phyloP scores from a whole-genome alignment of 2,797 vertebrate genomes.

The Hippopotamyrus pictus region DNA sequence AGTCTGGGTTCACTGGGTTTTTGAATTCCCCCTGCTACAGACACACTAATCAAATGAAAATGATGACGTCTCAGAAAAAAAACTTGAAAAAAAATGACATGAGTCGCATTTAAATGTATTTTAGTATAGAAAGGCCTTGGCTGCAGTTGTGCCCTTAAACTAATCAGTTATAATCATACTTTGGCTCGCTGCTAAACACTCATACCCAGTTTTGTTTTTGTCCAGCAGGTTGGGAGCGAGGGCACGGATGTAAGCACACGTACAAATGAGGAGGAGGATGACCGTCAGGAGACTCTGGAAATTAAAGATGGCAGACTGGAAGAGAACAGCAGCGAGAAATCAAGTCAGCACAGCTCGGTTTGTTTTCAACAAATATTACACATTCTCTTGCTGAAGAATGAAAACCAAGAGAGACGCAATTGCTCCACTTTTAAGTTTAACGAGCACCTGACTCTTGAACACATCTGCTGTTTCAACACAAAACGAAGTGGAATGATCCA shows the following conservation, averaged over 20 bases:
- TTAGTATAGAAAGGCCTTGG: neutral
- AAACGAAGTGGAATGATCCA: neutral
- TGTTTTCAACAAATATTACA: neutral
- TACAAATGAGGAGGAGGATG: constrained; percentile 80
- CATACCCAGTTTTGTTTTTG: constrained; percentile 79
- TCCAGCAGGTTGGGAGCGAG: constrained; percentile 75
- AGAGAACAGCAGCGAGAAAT: neutral
- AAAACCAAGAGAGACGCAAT: neutral
- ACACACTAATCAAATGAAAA: neutral
- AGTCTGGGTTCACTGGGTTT: neutral
- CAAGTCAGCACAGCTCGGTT: neutral
- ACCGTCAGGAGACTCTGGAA: constrained; percentile 82
- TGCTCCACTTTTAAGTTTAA: neutral
- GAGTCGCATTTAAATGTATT: neutral
- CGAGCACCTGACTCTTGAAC: neutral
- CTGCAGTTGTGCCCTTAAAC: neutral
- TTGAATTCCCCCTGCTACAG: neutral
- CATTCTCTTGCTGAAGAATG: neutral
- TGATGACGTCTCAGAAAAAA: neutral
- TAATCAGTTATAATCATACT: neutral
- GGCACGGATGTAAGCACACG: constrained; percentile 75
- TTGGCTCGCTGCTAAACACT: neutral
- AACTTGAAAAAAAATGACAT: neutral
- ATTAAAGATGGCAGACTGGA: constrained; percentile 83
- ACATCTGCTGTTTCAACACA: neutral